These are phyloP conservation scores for Sepioteuthis lessoniana DNA, from an alignment of 2,888 invertebrate species.

Conservation along the genomic window DNA sequence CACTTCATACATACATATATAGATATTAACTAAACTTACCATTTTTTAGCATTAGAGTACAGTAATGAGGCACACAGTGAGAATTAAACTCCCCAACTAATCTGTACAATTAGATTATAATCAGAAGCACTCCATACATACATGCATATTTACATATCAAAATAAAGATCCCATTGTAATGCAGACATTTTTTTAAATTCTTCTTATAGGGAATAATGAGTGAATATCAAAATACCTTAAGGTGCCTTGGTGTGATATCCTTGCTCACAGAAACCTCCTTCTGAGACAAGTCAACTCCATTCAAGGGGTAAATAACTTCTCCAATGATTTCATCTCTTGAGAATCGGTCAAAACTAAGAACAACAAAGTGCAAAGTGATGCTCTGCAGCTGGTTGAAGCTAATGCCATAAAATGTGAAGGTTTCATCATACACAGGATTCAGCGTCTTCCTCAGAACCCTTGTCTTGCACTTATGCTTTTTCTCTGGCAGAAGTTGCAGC, in stretches of 20 bases:
- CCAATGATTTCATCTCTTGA: slow-evolving; percentile 99
- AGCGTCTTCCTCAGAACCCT: slow-evolving; percentile 95
- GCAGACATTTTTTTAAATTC: not conserved
- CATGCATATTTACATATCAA: not conserved
- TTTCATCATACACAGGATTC: slow-evolving; percentile 97
- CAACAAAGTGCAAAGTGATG: slow-evolving; percentile 85
- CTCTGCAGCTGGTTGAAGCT: slow-evolving; percentile 84
- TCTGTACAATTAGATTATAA: not conserved
- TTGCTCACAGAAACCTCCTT: slow-evolving; percentile 78
- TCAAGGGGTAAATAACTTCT: slow-evolving; percentile 86
- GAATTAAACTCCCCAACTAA: not conserved
- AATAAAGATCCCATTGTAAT: not conserved
- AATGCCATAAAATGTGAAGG: slow-evolving; percentile 96
- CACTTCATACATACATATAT: too few relatives aligned
- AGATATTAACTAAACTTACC: not conserved
- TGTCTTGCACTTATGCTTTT: slow-evolving; percentile 97
- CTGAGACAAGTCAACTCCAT: slow-evolving; percentile 75
- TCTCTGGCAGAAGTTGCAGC: slow-evolving; percentile 95
- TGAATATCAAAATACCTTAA: slow-evolving; percentile 82
- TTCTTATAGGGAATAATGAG: not conserved
- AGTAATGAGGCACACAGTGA: not conserved
- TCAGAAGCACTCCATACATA: too few relatives aligned
- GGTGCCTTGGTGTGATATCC: slow-evolving; percentile 92
- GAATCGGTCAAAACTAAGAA: slow-evolving; percentile 88
- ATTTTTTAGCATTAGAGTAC: not conserved